Percentiles rank a stretch among this genome's conserved stretches.
Evolutionary conservation across 53 echinoderm and acorn worm species (phyloP).

Genomic region (Henricia sp.): DNA sequence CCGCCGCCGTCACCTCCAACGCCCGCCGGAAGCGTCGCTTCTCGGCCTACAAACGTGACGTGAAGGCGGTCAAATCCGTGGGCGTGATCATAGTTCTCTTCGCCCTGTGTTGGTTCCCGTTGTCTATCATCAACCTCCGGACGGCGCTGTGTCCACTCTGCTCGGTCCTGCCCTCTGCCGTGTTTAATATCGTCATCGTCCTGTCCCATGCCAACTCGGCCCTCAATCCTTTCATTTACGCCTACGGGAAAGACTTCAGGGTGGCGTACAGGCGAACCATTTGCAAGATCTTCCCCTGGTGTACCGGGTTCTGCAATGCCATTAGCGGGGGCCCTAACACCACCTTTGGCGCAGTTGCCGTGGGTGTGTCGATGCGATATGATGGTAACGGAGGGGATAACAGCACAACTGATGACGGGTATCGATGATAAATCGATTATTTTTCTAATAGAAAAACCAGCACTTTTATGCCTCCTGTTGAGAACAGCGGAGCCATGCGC

Average conservation of each 20-base stretch:
- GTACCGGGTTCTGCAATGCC: conserved; percentile 7
- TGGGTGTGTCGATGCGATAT: conserved; percentile 35
- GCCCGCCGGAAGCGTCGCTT: conserved; percentile 65
- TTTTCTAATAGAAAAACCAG: no score
- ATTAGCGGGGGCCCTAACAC: background rate
- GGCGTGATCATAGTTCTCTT: conserved; percentile 81
- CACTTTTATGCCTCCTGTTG: no score
- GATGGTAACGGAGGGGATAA: conserved; percentile 18
- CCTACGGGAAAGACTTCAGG: conserved; percentile 80
- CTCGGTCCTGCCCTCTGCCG: background rate
- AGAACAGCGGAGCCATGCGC: no score
- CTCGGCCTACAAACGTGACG: conserved; percentile 75
- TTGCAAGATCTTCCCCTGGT: conserved; percentile 46
- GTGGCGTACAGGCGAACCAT: conserved; percentile 60
- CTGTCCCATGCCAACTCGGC: conserved; percentile 76
- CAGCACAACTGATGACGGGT: background rate
- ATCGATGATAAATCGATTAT: background rate
- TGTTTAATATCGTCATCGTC: conserved; percentile 56
- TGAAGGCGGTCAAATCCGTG: conserved; percentile 79
- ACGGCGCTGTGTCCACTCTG: conserved; percentile 57
- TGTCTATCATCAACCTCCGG: conserved; percentile 72
- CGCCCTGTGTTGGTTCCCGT: conserved; percentile 82
- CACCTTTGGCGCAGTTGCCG: conserved; percentile 17
- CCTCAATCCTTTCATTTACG: conserved; percentile 77
- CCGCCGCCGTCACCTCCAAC: conserved; percentile 5